Base-by-base conservation (phyloP, 35 echinoderm and acorn worm genomes). In the Stichopus chloronotus region DNA sequence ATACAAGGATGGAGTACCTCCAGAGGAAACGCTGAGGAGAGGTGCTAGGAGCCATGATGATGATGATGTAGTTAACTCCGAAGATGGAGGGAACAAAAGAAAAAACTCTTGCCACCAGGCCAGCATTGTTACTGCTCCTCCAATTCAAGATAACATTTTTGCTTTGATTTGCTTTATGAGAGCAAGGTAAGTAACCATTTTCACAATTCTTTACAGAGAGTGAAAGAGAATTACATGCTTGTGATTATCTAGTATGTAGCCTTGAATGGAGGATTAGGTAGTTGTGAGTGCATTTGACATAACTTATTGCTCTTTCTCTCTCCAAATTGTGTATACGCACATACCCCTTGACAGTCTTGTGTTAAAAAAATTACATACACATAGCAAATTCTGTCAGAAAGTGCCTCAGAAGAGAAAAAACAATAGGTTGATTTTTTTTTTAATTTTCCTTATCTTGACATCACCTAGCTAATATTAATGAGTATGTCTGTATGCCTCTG, bases 161-260 rank as follows among this genome's bases (percentile, higher is more conserved):
- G 80, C 80, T 11, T 55, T 83, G 80, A 83, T 83, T 17, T 83
- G 80, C 53, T 83, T 43, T 17, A 83, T 83, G 14, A 83, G 80
- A 43, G 80, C 80, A 53, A 83, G 80, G 80, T 83, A 54, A 83
- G 80, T 83, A 22, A 8, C 17, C 2, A 16, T 76, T 12, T 76
- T 76, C 72, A 17, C 0, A 0, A 6, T 76, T 12, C 17, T 76
- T 76, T 76, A 76, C 13, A 16, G 13, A 76, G 24, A 76, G 72
- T 6, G 72, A 11, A 20, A 24, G 6, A 17, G 24, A 24, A 16
- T 76, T 76, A 6, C 24, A 24, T 24, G 5, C 13, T 43, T 43
- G 30, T 43, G 30, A 43, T 43, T 43, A 43, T 43, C 30, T 43
- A 43, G 30, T 43, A 43, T 43, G 30, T 43, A 43, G 30, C 30